Evolutionary conservation across 2,113 vertebrate genomes (phyloP), one percentile per base, ranked within the genome.

Genomic region (Hippocampus guttulatus): DNA sequence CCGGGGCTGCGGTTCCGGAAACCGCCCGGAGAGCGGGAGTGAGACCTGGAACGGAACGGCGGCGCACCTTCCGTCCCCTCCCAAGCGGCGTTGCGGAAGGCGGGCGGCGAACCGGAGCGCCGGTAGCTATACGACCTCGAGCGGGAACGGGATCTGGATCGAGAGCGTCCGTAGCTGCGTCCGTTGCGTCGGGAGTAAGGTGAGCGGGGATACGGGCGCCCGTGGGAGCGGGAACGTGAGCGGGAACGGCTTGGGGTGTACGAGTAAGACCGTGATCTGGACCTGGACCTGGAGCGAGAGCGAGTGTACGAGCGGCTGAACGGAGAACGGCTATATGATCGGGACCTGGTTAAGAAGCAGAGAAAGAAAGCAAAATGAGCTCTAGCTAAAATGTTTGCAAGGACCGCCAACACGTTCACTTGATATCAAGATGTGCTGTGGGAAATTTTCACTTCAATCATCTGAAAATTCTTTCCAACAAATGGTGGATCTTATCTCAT

Each of bases 271-370:
- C 95, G 91, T 0, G 84, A 82, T 64, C 83, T 78, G 47, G 95
- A 95, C 14, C 94, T 89, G 0, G 96, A 96, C 0, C 95, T 93
- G 0, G 95, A 94, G 5, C 96, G 92, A 43, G 97, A 99, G 70
- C 96, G 93, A 40, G 95, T 94, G 85, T 95, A 93, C 7, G 76
- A 98, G 90, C 77, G 96, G n/a, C 96, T 96, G 78, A 92, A 95
- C 71, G 80, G 96, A 78, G 97, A 98, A 75, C 96, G 94, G 61
- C 96, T 98, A 84, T 94, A 98, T 7, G 97, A 98, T 76, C 96
- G 94, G 63, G 97, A 98, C 87, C 96, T 98, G 88, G 25, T 87
- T 86, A 67, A 40, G 15, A 1, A 66, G 51, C 54, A 3, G 9
- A 71, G 12, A 69, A 66, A 62, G 8, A 33, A 52, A 27, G 15